Conservation (phyloP, 1,140 invertebrate species). For the Probaryconus sp. region DNA sequence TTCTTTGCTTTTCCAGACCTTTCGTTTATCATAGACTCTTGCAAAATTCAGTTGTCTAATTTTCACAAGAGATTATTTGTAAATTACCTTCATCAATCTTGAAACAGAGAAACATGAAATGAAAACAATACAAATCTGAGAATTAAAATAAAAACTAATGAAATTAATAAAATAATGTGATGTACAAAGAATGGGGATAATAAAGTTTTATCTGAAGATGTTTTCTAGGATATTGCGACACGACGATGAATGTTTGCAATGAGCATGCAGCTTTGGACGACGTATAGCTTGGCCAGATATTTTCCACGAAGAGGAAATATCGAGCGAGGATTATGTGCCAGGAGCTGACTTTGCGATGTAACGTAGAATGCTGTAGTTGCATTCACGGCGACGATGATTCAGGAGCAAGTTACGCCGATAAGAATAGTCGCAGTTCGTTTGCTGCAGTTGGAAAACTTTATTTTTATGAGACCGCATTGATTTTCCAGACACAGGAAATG, state of each 20-base stretch:
- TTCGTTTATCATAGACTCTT: neutral
- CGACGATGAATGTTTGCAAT: too few relatives aligned
- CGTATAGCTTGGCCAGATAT: conserved; percentile 31
- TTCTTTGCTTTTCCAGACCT: neutral
- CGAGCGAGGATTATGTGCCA: conserved; percentile 60
- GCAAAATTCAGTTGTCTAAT: too few relatives aligned
- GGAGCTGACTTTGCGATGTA: conserved; percentile 69
- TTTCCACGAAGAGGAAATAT: conserved; percentile 42
- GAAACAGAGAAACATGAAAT: too few relatives aligned
- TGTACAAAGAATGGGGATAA: too few relatives aligned
- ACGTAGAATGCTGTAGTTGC: conserved; percentile 70
- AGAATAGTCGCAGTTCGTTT: conserved; percentile 72
- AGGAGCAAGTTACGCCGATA: conserved; percentile 72
- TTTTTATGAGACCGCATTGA: conserved; percentile 64
- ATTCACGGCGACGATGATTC: conserved; percentile 73
- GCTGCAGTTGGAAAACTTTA: conserved; percentile 64
- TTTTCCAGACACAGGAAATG: conserved; percentile 28
- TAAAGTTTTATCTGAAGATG: too few relatives aligned
- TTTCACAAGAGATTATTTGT: too few relatives aligned
- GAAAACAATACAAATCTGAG: too few relatives aligned
- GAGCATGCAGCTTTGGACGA: conserved; percentile 21
- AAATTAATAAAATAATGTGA: too few relatives aligned
- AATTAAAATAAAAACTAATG: too few relatives aligned
- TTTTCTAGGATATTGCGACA: too few relatives aligned
- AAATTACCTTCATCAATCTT: too few relatives aligned